Evolutionary conservation across 2,888 invertebrate genomes (phyloP), one percentile per base, ranked within the genome.

Genomic region (Bibio marci): DNA sequence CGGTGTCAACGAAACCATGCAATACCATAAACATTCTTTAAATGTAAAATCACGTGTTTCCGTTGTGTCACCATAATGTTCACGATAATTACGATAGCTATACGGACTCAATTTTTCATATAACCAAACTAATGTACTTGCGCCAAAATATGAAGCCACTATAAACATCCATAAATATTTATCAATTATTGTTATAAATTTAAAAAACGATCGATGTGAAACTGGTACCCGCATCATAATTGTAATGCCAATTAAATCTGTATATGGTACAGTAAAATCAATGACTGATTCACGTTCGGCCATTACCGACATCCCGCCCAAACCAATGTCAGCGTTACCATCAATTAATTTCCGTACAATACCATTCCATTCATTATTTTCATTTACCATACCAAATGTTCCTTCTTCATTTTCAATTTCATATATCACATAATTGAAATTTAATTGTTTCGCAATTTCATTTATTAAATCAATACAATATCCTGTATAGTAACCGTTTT

Each of bases 101-200:
- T 92, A 95, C 0, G 97, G 97, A 52, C 91, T 92, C 80, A 88
- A 91, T 44, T 85, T 81, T 60, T 97, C 95, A 57, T 97, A 97
- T 3, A 92, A 67, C 85, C 91, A 95, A 78, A 97, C 83, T 1
- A 97, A 66, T 39, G 92, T 75, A 55, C 86, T 83, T 7, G 92
- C 94, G 61, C 92, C 87, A 60, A 92, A 85, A 59, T 94, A 94
- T 1, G 92, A 91, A 2, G 81, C 91, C 46, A 92, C 67, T 55
- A 97, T 95, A 50, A 92, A 94, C 22, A 90, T 70, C 97, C 97
- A 97, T 11, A 97, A 97, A 50, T 90, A 87, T 49, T 83, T 83
- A 61, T 97, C 95, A 49, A 97, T 64, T 18, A 95, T 95, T 3
- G 91, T 92, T 47, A 97, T 70, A 60, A 97, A 97, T 66, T 94